Percentiles rank a stretch among this genome's conserved stretches.
These are phyloP conservation scores for Cephonodes hylas DNA, from an alignment of 2,888 invertebrate species.

Conservation along the genomic window DNA sequence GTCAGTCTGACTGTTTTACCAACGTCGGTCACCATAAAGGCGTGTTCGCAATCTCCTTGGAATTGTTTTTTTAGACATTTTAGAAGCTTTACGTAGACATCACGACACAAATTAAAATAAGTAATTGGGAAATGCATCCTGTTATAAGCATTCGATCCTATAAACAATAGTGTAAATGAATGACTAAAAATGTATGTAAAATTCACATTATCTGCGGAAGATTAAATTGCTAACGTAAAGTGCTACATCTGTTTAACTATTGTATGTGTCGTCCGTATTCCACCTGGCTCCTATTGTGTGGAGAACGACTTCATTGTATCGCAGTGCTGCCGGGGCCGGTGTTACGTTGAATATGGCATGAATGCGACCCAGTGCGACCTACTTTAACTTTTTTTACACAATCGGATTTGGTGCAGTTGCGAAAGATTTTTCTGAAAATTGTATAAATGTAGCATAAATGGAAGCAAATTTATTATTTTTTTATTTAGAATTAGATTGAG, in stretches of 20 bases:
- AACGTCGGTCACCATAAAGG: too few relatives aligned
- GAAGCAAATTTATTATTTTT: too few relatives aligned
- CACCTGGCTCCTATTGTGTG: conserved; percentile 3
- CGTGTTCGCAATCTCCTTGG: too few relatives aligned
- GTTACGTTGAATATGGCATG: neutral
- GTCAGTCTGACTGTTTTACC: too few relatives aligned
- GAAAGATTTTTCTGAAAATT: neutral
- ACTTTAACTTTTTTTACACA: neutral
- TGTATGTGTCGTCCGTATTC: neutral
- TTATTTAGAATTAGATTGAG: too few relatives aligned
- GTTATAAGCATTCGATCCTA: neutral
- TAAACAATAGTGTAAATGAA: neutral
- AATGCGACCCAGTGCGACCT: neutral
- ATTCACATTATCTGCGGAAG: neutral
- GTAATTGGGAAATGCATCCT: too few relatives aligned
- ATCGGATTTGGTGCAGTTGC: neutral
- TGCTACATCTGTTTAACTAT: neutral
- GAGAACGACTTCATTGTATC: neutral
- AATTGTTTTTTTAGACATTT: too few relatives aligned
- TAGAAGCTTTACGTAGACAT: too few relatives aligned
- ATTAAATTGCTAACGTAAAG: neutral
- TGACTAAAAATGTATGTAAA: neutral
- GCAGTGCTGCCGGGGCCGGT: neutral
- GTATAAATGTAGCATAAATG: too few relatives aligned
- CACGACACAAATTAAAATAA: too few relatives aligned